Conservation (phyloP, 1,140 invertebrate genomes). For the Saxidomus purpurata region DNA sequence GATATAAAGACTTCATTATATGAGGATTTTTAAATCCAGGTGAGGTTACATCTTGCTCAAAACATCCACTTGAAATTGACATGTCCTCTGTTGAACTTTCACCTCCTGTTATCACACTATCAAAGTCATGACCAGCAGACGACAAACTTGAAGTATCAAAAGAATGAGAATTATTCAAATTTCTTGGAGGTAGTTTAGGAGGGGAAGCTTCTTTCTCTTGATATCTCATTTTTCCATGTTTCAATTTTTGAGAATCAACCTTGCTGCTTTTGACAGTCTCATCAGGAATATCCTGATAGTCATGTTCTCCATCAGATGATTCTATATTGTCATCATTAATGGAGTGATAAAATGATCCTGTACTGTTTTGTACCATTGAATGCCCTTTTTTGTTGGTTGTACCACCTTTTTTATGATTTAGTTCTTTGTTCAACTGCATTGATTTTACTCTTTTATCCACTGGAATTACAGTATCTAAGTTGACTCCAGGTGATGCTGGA, state of each 20-base stretch:
- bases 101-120: slow-evolving; percentile 57
- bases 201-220: slow-evolving; percentile 18
- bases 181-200: slow-evolving; percentile 66
- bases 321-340: slow-evolving; percentile 44
- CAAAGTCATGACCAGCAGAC: slow-evolving; percentile 57
- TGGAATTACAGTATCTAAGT: slow-evolving; percentile 44
- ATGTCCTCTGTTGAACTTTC: slow-evolving; percentile 59
- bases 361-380: neutral
- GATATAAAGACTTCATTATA: slow-evolving; percentile 30
- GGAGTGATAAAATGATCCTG: slow-evolving; percentile 43
- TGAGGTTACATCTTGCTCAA: slow-evolving; percentile 32
- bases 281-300: slow-evolving; percentile 64
- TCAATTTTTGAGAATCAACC: neutral
- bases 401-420: neutral
- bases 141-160: slow-evolving; percentile 63
- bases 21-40: slow-evolving; percentile 36
- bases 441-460: slow-evolving; percentile 51
- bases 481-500: slow-evolving; percentile 21
- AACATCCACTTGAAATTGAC: slow-evolving; percentile 58
- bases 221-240: neutral
- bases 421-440: neutral
- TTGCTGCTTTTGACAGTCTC: neutral
- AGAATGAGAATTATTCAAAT: slow-evolving; percentile 45
- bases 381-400: neutral
- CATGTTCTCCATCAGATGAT: slow-evolving; percentile 40